phyloP scores from a whole-genome alignment of 2,888 invertebrate genomes.

The Gryllus longicercus region DNA sequence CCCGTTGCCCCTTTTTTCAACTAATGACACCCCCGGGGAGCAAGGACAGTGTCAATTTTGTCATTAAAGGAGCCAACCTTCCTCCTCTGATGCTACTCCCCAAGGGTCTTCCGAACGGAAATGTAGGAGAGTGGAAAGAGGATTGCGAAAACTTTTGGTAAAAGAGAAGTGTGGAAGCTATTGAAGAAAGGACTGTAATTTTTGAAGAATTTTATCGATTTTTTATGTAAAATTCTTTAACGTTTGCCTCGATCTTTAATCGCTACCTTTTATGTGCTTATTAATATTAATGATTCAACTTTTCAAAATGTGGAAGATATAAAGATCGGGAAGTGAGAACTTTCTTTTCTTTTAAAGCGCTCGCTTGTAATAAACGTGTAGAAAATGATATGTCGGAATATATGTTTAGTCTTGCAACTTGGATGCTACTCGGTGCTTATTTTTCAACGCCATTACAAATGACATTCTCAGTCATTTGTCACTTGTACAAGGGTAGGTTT shows the following conservation, averaged over 20 bases:
- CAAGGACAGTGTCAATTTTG: not conserved
- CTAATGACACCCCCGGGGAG: not conserved
- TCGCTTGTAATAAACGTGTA: too few species aligned
- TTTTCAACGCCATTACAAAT: too few species aligned
- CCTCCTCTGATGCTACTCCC: not conserved
- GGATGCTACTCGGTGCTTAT: too few species aligned
- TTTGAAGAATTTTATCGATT: not conserved
- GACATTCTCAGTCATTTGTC: too few species aligned
- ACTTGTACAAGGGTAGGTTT: too few species aligned
- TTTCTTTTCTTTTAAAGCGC: too few species aligned
- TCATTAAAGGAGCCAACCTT: not conserved
- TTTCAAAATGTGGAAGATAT: too few species aligned
- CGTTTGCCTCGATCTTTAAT: not conserved
- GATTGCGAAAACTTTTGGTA: not conserved
- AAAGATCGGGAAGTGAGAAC: too few species aligned
- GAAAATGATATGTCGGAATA: too few species aligned
- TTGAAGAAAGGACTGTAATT: not conserved
- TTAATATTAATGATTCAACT: too few species aligned
- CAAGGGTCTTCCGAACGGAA: not conserved
- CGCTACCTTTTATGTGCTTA: too few species aligned
- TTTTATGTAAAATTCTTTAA: not conserved
- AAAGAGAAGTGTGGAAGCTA: not conserved
- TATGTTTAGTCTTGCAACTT: too few species aligned
- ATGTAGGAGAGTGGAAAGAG: not conserved
- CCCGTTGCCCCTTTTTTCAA: not conserved